Evolutionary conservation across 35 echinoderm and acorn worm species (phyloP).

Genomic region (Apostichopus japonicus): DNA sequence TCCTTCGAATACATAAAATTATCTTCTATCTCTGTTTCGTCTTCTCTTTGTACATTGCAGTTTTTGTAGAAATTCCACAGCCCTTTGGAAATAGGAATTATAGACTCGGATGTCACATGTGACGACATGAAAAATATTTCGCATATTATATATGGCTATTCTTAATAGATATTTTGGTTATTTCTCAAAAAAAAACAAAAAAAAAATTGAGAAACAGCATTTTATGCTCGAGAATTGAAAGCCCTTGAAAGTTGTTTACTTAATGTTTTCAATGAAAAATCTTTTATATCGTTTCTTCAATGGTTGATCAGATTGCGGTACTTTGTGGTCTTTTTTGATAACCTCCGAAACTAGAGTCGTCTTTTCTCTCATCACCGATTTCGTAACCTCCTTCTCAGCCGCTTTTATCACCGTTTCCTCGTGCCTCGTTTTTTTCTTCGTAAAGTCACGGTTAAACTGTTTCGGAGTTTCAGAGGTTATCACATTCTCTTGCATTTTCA

Average conservation of each 20-base stretch:
- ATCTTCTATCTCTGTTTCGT: too few species aligned
- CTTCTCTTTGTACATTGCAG: too few species aligned
- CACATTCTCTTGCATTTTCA: constrained; percentile 39
- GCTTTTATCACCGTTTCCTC: neutral
- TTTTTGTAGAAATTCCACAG: too few species aligned
- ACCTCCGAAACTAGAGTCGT: neutral
- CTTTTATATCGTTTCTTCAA: constrained; percentile 42
- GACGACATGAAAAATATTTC: neutral
- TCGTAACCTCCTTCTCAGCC: neutral
- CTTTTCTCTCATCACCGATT: neutral
- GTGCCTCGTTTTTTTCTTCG: constrained; percentile 6
- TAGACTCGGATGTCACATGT: too few species aligned
- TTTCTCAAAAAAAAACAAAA: neutral
- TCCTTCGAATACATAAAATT: too few species aligned
- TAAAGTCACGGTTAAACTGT: neutral
- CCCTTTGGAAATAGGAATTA: too few species aligned
- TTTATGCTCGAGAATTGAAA: constrained; percentile 27
- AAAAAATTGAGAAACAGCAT: neutral
- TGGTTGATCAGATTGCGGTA: constrained; percentile 44
- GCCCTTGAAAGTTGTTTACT: neutral
- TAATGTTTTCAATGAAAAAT: constrained; percentile 53
- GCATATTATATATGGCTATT: neutral
- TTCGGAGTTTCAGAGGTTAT: neutral
- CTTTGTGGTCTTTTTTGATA: neutral
- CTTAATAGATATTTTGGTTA: neutral